phyloP scores from a whole-genome alignment of 2,888 invertebrate genomes.

The Limnephilus rhombicus region DNA sequence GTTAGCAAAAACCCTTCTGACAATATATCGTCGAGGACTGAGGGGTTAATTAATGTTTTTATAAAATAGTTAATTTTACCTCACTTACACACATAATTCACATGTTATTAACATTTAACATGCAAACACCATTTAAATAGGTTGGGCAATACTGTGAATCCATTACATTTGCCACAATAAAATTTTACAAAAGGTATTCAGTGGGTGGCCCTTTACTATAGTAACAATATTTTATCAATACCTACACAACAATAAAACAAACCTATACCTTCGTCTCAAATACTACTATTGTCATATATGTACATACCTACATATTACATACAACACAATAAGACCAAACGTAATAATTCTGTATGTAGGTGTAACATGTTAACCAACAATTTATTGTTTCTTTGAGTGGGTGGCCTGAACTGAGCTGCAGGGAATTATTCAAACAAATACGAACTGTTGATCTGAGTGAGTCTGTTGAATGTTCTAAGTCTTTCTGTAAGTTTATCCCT shows the following conservation, averaged over 20 bases:
- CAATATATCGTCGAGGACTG: too few species aligned
- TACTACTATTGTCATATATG: not conserved
- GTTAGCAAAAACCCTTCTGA: too few species aligned
- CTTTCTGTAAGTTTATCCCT: not conserved
- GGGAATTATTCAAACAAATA: conserved; percentile 7
- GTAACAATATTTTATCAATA: not conserved
- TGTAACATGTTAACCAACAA: not conserved
- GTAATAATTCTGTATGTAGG: not conserved
- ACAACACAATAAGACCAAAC: not conserved
- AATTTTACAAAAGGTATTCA: not conserved
- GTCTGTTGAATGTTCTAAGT: not conserved
- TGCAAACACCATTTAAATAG: not conserved
- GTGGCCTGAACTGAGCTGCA: not conserved
- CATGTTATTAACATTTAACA: not conserved
- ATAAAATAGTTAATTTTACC: too few species aligned
- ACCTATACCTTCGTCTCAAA: not conserved
- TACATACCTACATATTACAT: not conserved
- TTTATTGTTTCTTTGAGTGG: not conserved
- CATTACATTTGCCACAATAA: not conserved
- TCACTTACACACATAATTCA: not conserved
- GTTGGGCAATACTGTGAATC: not conserved
- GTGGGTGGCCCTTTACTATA: not conserved
- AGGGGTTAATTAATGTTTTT: too few species aligned
- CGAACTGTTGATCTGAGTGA: not conserved
- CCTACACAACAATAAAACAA: not conserved